A percentile compares a stretch with the other conserved stretches of the same genome.
These are phyloP conservation scores for Polyommatus iphigenia DNA, from an alignment of 2,888 invertebrate species.

Conservation along the genomic window DNA sequence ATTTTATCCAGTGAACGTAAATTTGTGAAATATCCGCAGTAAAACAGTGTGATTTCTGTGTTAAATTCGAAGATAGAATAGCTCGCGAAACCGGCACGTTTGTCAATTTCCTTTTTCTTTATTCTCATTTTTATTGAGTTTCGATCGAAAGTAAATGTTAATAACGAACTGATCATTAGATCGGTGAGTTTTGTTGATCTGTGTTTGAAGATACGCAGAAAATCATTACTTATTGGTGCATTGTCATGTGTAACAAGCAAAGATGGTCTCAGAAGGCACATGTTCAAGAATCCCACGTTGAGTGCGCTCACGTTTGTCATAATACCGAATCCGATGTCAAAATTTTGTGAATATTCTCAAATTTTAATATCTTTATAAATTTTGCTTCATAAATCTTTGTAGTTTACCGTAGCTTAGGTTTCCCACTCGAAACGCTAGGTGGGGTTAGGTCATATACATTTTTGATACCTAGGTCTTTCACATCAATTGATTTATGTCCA, in stretches of 20 bases:
- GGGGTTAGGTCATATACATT: slow-evolving; percentile 65
- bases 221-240: slow-evolving; percentile 22
- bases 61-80: slow-evolving; percentile 62
- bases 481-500: slow-evolving; percentile 24
- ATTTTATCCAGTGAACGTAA: slow-evolving; percentile 70
- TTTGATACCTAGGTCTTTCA: slow-evolving; percentile 34
- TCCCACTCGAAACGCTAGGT: slow-evolving; percentile 57
- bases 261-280: slow-evolving; percentile 31
- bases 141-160: neutral
- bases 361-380: neutral
- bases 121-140: slow-evolving; percentile 31
- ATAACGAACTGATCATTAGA: slow-evolving; percentile 47
- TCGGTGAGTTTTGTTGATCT: slow-evolving; percentile 42
- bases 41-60: slow-evolving; percentile 68
- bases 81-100: slow-evolving; percentile 75
- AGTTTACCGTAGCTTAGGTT: slow-evolving; percentile 45
- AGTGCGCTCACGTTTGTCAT: neutral
- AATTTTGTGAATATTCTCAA: neutral
- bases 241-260: slow-evolving; percentile 30
- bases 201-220: slow-evolving; percentile 26
- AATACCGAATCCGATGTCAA: neutral
- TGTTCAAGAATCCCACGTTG: slow-evolving; percentile 27
- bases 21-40: slow-evolving; percentile 61
- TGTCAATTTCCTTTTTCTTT: slow-evolving; percentile 70
- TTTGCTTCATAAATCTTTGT: slow-evolving; percentile 32